Conservation (phyloP, 1,140 invertebrate genomes). For the Melanaphis sacchari region DNA sequence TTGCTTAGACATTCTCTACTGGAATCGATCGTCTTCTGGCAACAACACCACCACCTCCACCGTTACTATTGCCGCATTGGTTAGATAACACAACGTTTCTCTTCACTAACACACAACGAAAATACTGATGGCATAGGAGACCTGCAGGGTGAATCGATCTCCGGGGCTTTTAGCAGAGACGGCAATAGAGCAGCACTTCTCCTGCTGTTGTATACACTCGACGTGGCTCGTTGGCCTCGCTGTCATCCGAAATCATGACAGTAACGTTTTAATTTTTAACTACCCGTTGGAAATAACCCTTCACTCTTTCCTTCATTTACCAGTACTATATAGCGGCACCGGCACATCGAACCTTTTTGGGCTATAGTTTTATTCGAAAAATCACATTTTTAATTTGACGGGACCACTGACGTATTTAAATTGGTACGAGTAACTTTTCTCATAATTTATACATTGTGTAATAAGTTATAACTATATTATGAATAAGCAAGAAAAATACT, state of each 20-base stretch:
- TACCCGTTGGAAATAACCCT: slow-evolving; percentile 43
- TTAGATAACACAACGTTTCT: neutral
- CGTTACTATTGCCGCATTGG: neutral
- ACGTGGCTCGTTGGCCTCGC: slow-evolving; percentile 53
- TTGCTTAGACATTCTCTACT: slow-evolving; percentile 29
- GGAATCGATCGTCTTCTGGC: slow-evolving; percentile 34
- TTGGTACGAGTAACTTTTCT: neutral
- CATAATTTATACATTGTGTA: neutral
- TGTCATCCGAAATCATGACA: slow-evolving; percentile 57
- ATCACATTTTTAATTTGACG: slow-evolving; percentile 49
- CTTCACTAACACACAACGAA: neutral
- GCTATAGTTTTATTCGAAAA: slow-evolving; percentile 40
- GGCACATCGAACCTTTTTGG: neutral
- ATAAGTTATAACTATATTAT: neutral
- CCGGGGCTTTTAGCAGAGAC: slow-evolving; percentile 50
- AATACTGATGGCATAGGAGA: slow-evolving; percentile 11
- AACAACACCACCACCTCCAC: neutral
- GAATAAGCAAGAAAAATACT: neutral
- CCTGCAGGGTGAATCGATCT: slow-evolving; percentile 30
- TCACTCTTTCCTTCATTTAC: neutral
- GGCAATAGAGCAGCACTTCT: slow-evolving; percentile 25
- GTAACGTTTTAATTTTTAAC: slow-evolving; percentile 58
- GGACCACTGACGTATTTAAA: neutral
- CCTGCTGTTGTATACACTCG: neutral
- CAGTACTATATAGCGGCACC: neutral